These are phyloP conservation scores for Drosophila repletoides DNA, from an alignment of 1,140 invertebrate genomes.

Conservation along the genomic window DNA sequence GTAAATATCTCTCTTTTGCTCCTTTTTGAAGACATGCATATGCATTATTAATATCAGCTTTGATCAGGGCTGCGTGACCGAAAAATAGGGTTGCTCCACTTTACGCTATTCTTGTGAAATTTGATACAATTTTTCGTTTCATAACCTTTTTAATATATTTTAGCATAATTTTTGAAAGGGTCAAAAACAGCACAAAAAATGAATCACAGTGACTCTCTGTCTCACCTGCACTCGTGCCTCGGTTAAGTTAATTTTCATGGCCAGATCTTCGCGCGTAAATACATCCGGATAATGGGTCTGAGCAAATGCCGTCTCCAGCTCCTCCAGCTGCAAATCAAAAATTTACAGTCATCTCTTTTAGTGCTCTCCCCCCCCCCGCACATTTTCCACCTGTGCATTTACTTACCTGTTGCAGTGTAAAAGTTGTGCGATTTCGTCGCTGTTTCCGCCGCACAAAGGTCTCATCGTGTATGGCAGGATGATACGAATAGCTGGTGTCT, in stretches of 20 bases:
- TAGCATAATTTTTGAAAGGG: slow-evolving; percentile 51
- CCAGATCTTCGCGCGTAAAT: slow-evolving; percentile 97
- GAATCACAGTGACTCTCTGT: background rate
- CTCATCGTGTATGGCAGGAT: slow-evolving; percentile 97
- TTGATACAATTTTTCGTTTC: slow-evolving; percentile 70
- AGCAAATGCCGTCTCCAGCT: slow-evolving; percentile 97
- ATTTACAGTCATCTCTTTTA: slow-evolving; percentile 33
- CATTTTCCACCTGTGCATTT: no score
- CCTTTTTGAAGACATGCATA: slow-evolving; percentile 50
- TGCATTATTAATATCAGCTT: slow-evolving; percentile 76
- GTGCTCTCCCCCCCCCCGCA: slow-evolving; percentile 81
- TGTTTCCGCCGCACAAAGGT: slow-evolving; percentile 98
- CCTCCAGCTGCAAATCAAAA: slow-evolving; percentile 88
- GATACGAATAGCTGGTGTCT: slow-evolving; percentile 95
- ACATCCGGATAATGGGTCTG: slow-evolving; percentile 99
- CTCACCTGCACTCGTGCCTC: slow-evolving; percentile 98
- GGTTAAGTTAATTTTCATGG: slow-evolving; percentile 99
- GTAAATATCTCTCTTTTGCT: background rate
- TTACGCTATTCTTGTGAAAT: slow-evolving; percentile 62
- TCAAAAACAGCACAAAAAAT: slow-evolving; percentile 11
- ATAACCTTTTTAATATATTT: slow-evolving; percentile 36
- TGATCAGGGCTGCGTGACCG: slow-evolving; percentile 71
- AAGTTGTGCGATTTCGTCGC: slow-evolving; percentile 96
- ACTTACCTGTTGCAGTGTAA: slow-evolving; percentile 95
- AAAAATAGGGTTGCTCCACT: slow-evolving; percentile 38